Evolutionary conservation across 2,888 invertebrate genomes (phyloP).

Genomic region (Chaetogeoica ovagalla): DNA sequence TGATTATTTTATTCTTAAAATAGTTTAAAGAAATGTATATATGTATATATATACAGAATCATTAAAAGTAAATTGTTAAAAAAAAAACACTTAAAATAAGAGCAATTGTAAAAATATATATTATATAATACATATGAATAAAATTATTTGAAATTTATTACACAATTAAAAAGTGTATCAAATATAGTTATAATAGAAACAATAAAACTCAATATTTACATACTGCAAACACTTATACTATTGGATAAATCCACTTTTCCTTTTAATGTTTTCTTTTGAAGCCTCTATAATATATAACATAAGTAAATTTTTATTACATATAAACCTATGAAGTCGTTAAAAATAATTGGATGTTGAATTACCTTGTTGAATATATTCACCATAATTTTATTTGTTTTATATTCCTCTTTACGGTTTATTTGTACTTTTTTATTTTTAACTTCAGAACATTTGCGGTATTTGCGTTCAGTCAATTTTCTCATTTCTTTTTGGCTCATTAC

Average conservation of each 20-base stretch:
- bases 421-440: conserved; percentile 69
- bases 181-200: not conserved
- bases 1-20: no score
- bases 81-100: no score
- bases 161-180: not conserved
- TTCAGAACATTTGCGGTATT: conserved; percentile 74
- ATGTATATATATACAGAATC: no score
- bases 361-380: conserved; percentile 77
- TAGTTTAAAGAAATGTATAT: no score
- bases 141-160: no score
- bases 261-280: conserved; percentile 69
- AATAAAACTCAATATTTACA: not conserved
- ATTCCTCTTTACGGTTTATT: conserved; percentile 66
- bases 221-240: conserved; percentile 56
- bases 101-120: no score
- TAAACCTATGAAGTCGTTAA: not conserved
- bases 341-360: conserved; percentile 54
- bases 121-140: no score
- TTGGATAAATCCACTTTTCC: conserved; percentile 69
- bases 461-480: conserved; percentile 65
- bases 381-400: conserved; percentile 73
- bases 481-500: conserved; percentile 66
- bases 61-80: no score
- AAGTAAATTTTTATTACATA: not conserved
- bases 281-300: conserved; percentile 64